Percentiles rank a stretch among this genome's conserved stretches.
Conservation (phyloP, 2,113 vertebrate genomes). For the Lepidothrix coronata region DNA sequence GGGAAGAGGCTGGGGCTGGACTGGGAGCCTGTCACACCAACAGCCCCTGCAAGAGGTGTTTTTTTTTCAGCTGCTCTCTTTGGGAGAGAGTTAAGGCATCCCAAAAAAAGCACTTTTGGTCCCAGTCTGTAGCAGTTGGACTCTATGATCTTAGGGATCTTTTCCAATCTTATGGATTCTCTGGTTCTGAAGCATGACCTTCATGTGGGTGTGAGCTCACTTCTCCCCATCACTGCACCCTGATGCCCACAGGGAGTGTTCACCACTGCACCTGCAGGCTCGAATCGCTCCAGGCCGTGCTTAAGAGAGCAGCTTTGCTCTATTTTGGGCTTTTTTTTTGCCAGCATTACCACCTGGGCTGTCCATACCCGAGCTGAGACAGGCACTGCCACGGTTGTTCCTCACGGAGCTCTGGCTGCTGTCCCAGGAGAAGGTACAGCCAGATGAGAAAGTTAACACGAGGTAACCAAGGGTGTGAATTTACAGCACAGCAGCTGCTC, state of each 20-base stretch:
- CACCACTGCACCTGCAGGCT: neutral
- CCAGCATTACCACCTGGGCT: neutral
- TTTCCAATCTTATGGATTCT: neutral
- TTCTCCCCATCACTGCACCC: neutral
- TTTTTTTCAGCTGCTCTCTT: neutral
- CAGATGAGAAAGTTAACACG: neutral
- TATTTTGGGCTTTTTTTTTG: neutral
- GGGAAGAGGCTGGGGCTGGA: neutral
- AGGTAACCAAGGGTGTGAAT: neutral
- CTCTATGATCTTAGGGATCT: neutral
- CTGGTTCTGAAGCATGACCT: fast-evolving
- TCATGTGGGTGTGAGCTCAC: neutral
- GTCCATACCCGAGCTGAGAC: neutral
- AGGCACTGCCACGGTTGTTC: neutral
- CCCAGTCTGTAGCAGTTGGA: neutral
- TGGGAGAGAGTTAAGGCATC: neutral
- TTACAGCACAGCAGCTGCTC: neutral
- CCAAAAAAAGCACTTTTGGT: neutral
- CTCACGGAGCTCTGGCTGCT: neutral
- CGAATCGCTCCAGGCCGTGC: neutral
- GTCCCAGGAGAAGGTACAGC: neutral
- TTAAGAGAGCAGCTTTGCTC: neutral
- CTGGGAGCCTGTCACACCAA: neutral
- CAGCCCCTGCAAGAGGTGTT: neutral
- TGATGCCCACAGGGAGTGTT: fast-evolving